Evolutionary conservation across 2,797 vertebrate genomes (phyloP), one percentile per base, ranked within the genome.

Genomic region (Melanotaenia trifasciata): DNA sequence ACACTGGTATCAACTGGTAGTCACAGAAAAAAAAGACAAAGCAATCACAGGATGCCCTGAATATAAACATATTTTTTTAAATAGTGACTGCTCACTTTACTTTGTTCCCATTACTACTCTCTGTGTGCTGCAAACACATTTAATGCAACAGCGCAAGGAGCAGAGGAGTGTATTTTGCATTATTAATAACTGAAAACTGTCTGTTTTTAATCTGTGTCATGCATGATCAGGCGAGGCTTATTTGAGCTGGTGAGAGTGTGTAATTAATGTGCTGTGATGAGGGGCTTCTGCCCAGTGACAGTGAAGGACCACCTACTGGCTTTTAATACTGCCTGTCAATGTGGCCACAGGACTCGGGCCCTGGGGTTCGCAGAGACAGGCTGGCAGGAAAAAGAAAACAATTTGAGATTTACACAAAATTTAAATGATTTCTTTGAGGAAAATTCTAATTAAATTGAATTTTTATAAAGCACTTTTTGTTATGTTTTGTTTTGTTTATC

Each of bases 291-390:
- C 84, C 90, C 87, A 76, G 87, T 92, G 91, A 94, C 90, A 86
- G 90, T 84, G 79, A 88, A 88, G 90, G 90, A 91, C 90, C 91
- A 89, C 93, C 92, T 90, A 90, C 93, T 88, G 92, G 84, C 85
- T 93, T 94, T 94, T 94, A 91, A 94, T 94, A 94, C 91, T 85
- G 90, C 89, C 89, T 93, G 92, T 94, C 92, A 94, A 90, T 87
- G 87, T 90, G 89, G 78, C 88, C 84, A 65, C 87, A 76, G 91
- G 90, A 89, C 65, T 80, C 67, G 67, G 78, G 79, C 78, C 81
- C 75, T 75, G 72, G 74, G 74, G 50, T 32, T 56, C 61, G 45
- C 45, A 61, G 58, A 72, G 45, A 80, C 67, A 79, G 66, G 74
- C 65, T 58, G 57, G 69, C 58, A 64, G 7, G 32, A 33, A 8